Conservation (phyloP, 2,888 invertebrate genomes). For the Tyria jacobaeae region DNA sequence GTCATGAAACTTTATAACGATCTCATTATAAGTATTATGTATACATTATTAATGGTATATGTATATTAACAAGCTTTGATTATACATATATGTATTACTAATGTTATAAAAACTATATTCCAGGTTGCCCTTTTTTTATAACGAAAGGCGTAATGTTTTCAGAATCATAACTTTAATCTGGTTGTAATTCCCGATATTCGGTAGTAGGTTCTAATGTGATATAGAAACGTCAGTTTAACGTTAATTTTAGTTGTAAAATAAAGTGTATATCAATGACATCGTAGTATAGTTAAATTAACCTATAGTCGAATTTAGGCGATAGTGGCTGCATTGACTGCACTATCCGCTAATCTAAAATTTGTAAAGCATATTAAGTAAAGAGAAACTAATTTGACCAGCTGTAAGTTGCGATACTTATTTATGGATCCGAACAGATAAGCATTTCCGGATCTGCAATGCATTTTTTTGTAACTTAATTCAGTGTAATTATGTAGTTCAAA, state of each 20-base stretch:
- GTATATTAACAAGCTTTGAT: slow-evolving; percentile 1
- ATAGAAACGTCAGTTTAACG: background rate
- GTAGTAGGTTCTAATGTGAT: background rate
- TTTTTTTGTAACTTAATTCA: background rate
- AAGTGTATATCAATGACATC: background rate
- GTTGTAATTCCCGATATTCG: background rate
- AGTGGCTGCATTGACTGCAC: background rate
- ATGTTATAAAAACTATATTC: background rate
- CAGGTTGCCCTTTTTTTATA: background rate
- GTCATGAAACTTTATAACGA: slow-evolving; percentile 45
- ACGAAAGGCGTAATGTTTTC: background rate
- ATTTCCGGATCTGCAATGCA: too few species aligned
- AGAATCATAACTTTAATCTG: background rate
- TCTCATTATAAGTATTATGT: slow-evolving; percentile 40
- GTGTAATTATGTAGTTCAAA: background rate
- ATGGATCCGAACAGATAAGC: too few species aligned
- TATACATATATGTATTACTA: background rate
- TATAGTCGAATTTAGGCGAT: background rate
- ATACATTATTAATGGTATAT: slow-evolving; percentile 20
- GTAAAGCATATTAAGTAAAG: background rate
- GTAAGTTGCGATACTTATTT: background rate
- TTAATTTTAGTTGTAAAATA: background rate
- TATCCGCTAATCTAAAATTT: background rate
- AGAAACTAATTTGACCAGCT: background rate
- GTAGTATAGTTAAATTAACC: background rate